These are phyloP conservation scores for Gallinago paraguaiae DNA, from an alignment of 2,113 vertebrate species.

Conservation along the genomic window DNA sequence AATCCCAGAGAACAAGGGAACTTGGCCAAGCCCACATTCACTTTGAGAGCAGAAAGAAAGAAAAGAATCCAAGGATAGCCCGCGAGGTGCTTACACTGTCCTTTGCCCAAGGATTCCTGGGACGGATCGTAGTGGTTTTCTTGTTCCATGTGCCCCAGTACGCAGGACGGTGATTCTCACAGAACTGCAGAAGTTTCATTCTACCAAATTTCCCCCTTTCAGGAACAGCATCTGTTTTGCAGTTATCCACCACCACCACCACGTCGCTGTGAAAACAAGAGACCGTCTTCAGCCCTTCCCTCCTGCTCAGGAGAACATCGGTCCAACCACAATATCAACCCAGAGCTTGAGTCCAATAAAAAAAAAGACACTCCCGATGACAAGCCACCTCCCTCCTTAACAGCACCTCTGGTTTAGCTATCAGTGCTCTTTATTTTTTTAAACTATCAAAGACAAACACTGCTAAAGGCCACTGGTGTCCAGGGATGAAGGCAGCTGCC, in stretches of 20 bases:
- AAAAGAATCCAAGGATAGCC: fast-evolving
- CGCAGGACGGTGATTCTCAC: slow-evolving; percentile 91
- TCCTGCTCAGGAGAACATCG: not conserved
- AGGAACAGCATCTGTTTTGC: slow-evolving; percentile 72
- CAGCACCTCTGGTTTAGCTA: not conserved
- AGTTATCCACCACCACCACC: slow-evolving; percentile 75
- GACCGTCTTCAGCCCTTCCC: not conserved
- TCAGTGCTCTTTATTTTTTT: fast-evolving
- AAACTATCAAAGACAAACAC: not conserved
- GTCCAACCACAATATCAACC: not conserved
- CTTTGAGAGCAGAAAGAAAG: not conserved
- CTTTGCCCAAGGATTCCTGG: slow-evolving; percentile 84
- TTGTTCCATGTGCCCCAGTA: slow-evolving; percentile 98
- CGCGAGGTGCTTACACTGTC: slow-evolving; percentile 80
- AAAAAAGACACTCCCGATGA: not conserved
- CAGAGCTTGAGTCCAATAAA: not conserved
- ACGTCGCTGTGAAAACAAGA: slow-evolving; percentile 71
- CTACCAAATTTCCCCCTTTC: slow-evolving; percentile 82
- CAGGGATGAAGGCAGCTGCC: not conserved
- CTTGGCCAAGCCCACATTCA: not conserved
- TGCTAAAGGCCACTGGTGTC: not conserved
- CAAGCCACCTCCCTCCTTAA: not conserved
- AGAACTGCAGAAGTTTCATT: slow-evolving; percentile 96
- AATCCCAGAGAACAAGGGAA: not conserved
- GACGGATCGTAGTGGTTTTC: slow-evolving; percentile 75